Evolutionary conservation across 2,797 vertebrate species (phyloP).

Genomic region (Hydrocynus forskahlii): DNA sequence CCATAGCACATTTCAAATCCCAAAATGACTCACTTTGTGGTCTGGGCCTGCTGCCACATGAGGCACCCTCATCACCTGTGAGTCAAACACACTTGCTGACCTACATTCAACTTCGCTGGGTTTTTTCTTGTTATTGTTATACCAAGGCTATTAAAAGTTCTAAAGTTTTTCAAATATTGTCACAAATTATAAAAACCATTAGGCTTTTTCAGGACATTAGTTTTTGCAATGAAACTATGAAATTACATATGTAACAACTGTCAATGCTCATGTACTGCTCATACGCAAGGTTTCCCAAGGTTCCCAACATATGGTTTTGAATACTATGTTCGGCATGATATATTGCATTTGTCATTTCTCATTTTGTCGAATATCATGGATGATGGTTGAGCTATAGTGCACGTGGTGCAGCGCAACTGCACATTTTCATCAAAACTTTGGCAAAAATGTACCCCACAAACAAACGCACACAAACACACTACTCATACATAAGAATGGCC

Average conservation of each 20-base stretch:
- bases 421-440: background rate
- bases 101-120: background rate
- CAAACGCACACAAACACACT: background rate
- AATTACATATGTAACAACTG: slow-evolving; percentile 1
- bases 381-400: background rate
- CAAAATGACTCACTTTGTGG: slow-evolving; percentile 16
- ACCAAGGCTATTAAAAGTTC: background rate
- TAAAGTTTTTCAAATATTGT: slow-evolving; percentile 10
- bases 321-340: background rate
- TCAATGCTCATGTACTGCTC: background rate
- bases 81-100: slow-evolving; percentile 7
- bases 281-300: background rate
- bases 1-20: slow-evolving; percentile 11
- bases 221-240: slow-evolving; percentile 6
- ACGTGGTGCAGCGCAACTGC: background rate
- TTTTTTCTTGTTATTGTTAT: background rate
- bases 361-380: background rate
- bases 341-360: background rate
- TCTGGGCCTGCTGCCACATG: slow-evolving; percentile 24
- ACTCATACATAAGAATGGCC: background rate
- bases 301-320: slow-evolving; percentile 3
- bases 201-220: background rate
- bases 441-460: background rate
- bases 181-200: background rate
- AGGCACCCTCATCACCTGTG: slow-evolving; percentile 13